Evolutionary conservation across 1,140 invertebrate species (phyloP), one percentile per base, ranked within the genome.

Genomic region (Helicoverpa armigera): DNA sequence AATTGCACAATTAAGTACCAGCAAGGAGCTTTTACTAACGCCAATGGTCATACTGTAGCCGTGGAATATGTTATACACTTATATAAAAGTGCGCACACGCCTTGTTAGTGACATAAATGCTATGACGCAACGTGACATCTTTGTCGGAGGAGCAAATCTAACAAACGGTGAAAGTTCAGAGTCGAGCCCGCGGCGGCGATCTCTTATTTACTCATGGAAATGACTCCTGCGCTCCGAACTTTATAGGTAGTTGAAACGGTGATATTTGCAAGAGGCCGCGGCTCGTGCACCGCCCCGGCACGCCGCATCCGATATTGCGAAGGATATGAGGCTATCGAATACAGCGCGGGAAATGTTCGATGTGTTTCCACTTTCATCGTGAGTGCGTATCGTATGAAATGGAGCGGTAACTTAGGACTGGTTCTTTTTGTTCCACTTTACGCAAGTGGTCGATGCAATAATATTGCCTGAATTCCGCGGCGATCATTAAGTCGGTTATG

Each of bases 141-240:
- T 77, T 79, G 80, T 72, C 82, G 72, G 83, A 79, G 80, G 65
- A 79, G 87, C 83, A 85, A 87, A 90, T 83, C 86, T 85, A 88
- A 89, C 87, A 92, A 92, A 90, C 74, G 86, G 91, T 92, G 91
- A 92, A 92, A 92, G 91, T 91, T 92, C 89, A 89, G 76, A 85
- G 81, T n/a, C 72, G 58, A 54, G 73, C 29, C 63, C 78, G 79
- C 74, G 56, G 56, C 82, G 56, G 78, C 82, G 63, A 51, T 75
- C 58, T 60, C n/a, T 75, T 75, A 75, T 75, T 61, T 75, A 63
- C 73, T 61, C 48, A 75, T 51, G 12, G 35, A 61, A 58, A 60
- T 75, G 54, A 54, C 69, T 72, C 81, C 83, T 83, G 67, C 63
- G 35, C 78, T 23, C 75, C 60, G 61, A 80, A 80, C 51, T 80